Evolutionary conservation across 2,888 invertebrate species (phyloP), one percentile per base, ranked within the genome.

Genomic region (Mythimna albipuncta): DNA sequence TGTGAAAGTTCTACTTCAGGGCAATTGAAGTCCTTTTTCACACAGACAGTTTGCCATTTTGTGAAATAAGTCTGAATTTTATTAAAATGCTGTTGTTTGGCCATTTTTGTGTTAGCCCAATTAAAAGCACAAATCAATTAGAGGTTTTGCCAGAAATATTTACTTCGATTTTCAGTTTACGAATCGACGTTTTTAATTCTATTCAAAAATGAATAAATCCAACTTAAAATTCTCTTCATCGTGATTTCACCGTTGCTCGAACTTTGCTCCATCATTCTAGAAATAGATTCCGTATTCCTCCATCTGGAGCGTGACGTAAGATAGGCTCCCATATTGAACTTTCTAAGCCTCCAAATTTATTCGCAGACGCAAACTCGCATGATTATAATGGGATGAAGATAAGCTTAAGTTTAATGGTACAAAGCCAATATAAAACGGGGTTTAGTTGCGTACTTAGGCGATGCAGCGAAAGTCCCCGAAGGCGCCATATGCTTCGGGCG

Each of bases 381-480:
- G 85, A 84, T 87, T 86, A 82, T 86, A 81, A 84, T 71, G 71
- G 85, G 82, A 86, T 82, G 77, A 82, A 80, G 73, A 79, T 85
- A 80, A 84, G 81, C 81, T 84, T 81, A 76, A 84, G 81, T 83
- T 81, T 84, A 84, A 87, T 87, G 87, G 69, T 85, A 86, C 73
- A 79, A 85, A 82, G 87, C 80, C 77, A 79, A 80, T 85, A 82
- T 88, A 84, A 82, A 84, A 81, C 73, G 77, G 86, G 81, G 81
- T 81, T 88, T 83, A 83, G 81, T 75, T 81, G 75, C 70, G 85
- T 82, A 77, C 79, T 83, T 71, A 69, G 79, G 75, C 81, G 85
- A 79, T 88, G 89, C 89, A 88, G 79, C 81, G 81, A 76, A 74
- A 87, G 81, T 85, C 83, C 81, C 79, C 69, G 77, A 78, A 76